These are phyloP conservation scores for Athene cunicularia DNA, from an alignment of 2,113 vertebrate genomes.

Conservation along the genomic window DNA sequence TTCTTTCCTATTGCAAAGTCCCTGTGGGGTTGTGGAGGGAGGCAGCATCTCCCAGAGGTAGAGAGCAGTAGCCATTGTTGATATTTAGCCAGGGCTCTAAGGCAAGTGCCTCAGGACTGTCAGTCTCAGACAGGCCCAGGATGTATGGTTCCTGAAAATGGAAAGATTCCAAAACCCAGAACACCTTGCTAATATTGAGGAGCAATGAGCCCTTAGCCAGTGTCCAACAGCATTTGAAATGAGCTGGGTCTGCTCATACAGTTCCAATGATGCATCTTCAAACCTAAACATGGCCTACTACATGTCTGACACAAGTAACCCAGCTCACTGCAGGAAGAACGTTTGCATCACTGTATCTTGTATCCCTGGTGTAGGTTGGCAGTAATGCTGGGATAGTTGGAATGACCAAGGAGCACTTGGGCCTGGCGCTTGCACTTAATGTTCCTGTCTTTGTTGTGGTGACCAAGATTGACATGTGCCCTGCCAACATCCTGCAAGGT, in stretches of 20 bases:
- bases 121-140: not conserved
- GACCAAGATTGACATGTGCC: conserved; percentile 99
- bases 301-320: not conserved
- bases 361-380: conserved; percentile 85
- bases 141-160: not conserved
- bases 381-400: conserved; percentile 98
- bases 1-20: not conserved
- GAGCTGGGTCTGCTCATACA: not conserved
- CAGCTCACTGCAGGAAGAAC: not conserved
- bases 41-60: not conserved
- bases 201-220: not conserved
- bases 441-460: conserved; percentile 98
- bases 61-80: not conserved
- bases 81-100: not conserved
- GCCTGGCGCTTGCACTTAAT: conserved; percentile 93
- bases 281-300: not conserved
- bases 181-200: not conserved
- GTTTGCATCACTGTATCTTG: not conserved
- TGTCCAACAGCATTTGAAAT: not conserved
- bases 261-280: not conserved
- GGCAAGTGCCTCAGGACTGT: not conserved
- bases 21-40: not conserved
- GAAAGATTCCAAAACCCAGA: not conserved
- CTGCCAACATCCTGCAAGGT: conserved; percentile 98
- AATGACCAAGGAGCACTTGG: conserved; percentile 98